These are phyloP conservation scores for Dromas ardeola DNA, from an alignment of 2,113 vertebrate genomes.

Conservation along the genomic window DNA sequence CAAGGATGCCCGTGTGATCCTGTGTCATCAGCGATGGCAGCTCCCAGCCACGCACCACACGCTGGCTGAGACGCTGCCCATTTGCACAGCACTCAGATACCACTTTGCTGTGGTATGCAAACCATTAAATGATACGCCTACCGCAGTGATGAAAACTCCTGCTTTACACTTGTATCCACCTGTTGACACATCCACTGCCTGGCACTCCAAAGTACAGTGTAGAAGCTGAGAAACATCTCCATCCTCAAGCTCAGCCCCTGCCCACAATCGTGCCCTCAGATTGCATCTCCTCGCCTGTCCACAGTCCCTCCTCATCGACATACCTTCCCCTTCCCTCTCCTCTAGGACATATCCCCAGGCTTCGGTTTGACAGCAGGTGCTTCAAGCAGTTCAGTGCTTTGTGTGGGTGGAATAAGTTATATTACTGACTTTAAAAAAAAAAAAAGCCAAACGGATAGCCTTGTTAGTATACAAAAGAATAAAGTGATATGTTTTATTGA, in stretches of 20 bases:
- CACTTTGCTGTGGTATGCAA: neutral
- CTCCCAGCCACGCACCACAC: neutral
- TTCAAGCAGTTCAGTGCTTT: neutral
- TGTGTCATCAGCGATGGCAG: neutral
- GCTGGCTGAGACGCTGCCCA: neutral
- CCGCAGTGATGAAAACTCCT: neutral
- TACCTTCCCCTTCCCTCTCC: neutral
- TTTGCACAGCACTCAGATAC: neutral
- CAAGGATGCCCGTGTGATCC: neutral
- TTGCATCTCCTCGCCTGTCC: neutral
- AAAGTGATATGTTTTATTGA: neutral
- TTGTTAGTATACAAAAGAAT: neutral
- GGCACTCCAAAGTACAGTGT: rapidly evolving
- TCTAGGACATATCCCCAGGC: neutral
- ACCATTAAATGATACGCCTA: neutral
- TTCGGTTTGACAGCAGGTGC: neutral
- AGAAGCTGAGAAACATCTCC: neutral
- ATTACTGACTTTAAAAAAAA: neutral
- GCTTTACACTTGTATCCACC: neutral
- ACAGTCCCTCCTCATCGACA: neutral
- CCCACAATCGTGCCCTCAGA: neutral
- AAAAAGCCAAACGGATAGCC: neutral
- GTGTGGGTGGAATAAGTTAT: neutral
- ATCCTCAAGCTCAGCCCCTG: neutral
- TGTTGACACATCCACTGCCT: neutral